Evolutionary conservation across 2,113 vertebrate species (phyloP).

Genomic region (Myodes glareolus): DNA sequence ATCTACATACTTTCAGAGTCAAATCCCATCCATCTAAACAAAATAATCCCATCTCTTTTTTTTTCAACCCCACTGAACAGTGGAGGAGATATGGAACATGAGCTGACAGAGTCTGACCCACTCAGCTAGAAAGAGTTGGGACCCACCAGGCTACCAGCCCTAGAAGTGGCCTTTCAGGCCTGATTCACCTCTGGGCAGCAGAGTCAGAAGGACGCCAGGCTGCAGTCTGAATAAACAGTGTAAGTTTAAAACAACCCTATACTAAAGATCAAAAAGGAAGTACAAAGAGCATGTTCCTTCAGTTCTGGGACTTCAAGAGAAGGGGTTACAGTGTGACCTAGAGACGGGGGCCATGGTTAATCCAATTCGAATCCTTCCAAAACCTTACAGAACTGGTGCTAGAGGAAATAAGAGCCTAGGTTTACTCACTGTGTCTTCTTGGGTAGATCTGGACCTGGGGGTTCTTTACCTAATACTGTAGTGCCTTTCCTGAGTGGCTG

Average conservation of each 20-base stretch:
- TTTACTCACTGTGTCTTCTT: not conserved
- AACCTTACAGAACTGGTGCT: not conserved
- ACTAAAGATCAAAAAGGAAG: not conserved
- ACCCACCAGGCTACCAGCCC: too few species aligned
- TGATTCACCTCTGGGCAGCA: too few species aligned
- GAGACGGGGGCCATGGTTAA: not conserved
- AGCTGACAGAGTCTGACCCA: not conserved
- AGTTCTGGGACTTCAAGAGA: not conserved
- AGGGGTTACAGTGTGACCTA: not conserved
- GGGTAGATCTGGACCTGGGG: not conserved
- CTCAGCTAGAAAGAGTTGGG: not conserved
- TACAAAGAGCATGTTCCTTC: not conserved
- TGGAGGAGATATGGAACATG: not conserved
- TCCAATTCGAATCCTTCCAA: not conserved
- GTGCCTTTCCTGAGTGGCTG: not conserved
- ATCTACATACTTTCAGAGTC: not conserved
- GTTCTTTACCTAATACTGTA: rapidly evolving
- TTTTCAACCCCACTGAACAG: not conserved
- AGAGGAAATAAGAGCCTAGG: not conserved
- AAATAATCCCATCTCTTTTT: not conserved
- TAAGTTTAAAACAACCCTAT: not conserved
- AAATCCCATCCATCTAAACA: not conserved
- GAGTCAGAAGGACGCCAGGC: not conserved
- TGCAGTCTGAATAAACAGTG: not conserved
- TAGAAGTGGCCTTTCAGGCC: too few species aligned